Percentiles rank a stretch among this genome's conserved stretches.
Evolutionary conservation across 2,113 vertebrate genomes (phyloP).

Genomic region (Ranitomeya variabilis): DNA sequence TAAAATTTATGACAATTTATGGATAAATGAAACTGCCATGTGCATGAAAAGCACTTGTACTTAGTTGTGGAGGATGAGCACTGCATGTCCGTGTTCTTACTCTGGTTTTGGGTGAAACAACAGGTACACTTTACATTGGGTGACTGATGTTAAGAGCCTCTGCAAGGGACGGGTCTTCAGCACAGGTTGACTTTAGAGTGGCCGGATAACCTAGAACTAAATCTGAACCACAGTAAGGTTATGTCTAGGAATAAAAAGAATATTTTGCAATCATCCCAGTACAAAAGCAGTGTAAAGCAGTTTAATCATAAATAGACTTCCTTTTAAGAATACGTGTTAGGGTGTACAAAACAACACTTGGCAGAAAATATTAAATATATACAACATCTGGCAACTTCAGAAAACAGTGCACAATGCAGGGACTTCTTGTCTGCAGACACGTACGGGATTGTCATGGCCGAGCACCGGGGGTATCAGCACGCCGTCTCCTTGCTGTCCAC

Average conservation of each 20-base stretch:
- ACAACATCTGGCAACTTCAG: conserved; percentile 26
- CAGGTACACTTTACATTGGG: too few species aligned
- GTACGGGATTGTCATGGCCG: background rate
- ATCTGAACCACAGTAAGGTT: background rate
- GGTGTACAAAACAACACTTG: conserved; percentile 33
- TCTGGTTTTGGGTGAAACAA: too few species aligned
- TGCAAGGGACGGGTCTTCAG: too few species aligned
- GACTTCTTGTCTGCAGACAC: background rate
- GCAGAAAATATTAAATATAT: conserved; percentile 34
- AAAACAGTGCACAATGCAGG: background rate
- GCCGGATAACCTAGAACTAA: background rate
- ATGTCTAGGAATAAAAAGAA: background rate
- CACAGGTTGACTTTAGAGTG: too few species aligned
- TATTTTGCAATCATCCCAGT: background rate
- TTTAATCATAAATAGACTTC: conserved; percentile 31
- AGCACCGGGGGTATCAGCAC: conserved; percentile 71
- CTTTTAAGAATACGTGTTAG: conserved; percentile 2
- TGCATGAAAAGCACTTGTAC: too few species aligned
- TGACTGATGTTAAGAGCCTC: too few species aligned
- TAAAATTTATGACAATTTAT: too few species aligned
- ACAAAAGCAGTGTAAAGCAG: conserved; percentile 16
- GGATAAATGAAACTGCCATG: too few species aligned
- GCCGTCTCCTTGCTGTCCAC: conserved; percentile 94
- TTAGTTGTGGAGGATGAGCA: too few species aligned
- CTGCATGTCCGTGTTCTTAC: too few species aligned